Percentiles rank a stretch among this genome's conserved stretches.
Conservation (phyloP, 1,140 invertebrate genomes). For the Meteorus sp. region DNA sequence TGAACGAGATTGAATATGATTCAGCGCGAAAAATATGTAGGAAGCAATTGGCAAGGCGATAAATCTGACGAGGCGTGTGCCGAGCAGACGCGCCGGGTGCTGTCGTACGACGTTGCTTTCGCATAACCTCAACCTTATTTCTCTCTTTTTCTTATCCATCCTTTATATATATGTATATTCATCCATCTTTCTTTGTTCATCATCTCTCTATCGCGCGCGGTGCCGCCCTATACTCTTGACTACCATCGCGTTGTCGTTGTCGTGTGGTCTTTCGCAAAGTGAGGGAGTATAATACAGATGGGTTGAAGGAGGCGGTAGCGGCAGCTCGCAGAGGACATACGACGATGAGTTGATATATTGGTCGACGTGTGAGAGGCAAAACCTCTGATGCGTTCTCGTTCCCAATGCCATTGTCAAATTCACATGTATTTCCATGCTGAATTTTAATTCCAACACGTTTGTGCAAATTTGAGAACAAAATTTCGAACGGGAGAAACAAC, state of each 20-base stretch:
- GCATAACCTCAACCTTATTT: constrained; percentile 54
- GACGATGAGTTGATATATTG: constrained; percentile 3
- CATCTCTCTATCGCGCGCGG: too few relatives aligned
- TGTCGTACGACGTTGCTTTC: constrained; percentile 32
- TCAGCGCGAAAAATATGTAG: constrained; percentile 23
- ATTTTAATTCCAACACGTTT: background rate
- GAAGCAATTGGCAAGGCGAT: constrained; percentile 36
- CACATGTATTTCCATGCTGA: background rate
- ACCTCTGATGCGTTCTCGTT: background rate
- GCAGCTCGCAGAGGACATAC: constrained; percentile 25
- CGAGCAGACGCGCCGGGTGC: constrained; percentile 24
- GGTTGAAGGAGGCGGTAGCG: background rate
- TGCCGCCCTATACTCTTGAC: too few relatives aligned
- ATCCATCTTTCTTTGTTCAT: too few relatives aligned
- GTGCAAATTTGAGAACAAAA: background rate
- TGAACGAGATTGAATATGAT: constrained; percentile 11
- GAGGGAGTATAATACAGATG: constrained; percentile 19
- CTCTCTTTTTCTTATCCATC: constrained; percentile 24
- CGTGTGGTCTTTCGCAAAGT: constrained; percentile 44
- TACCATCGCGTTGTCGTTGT: constrained; percentile 31
- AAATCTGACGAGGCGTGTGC: constrained; percentile 50
- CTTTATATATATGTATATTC: background rate
- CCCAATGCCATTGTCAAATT: background rate
- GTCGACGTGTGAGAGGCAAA: background rate
- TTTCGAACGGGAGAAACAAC: too few relatives aligned